Conservation (phyloP, 1,140 invertebrate genomes). For the Maconellicoccus hirsutus region DNA sequence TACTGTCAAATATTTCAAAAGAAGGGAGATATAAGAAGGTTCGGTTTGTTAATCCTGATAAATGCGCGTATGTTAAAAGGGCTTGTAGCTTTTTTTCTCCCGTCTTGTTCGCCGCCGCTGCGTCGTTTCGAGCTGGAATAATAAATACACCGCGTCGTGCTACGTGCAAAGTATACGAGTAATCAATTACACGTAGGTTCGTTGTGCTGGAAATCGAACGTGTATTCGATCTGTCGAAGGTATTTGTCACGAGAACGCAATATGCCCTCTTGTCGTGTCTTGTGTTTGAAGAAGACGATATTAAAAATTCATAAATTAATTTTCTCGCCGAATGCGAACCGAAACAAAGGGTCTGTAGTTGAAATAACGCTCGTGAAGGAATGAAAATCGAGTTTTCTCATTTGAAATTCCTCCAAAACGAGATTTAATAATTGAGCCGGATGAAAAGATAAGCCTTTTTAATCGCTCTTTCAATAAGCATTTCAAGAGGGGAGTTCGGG, state of each 20-base stretch:
- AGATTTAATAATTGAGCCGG: not conserved
- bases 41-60: not conserved
- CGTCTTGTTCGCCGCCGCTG: no score
- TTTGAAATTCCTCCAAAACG: not conserved
- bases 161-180: no score
- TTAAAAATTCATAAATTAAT: conserved; percentile 5
- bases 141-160: not conserved
- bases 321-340: not conserved
- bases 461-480: no score
- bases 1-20: conserved; percentile 4
- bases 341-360: no score
- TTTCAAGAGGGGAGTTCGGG: no score
- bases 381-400: no score
- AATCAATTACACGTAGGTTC: not conserved
- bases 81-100: no score
- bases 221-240: not conserved
- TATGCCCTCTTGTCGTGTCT: no score
- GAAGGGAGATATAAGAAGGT: not conserved
- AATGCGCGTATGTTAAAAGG: not conserved
- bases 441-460: no score
- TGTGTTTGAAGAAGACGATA: not conserved
- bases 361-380: no score
- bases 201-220: not conserved
- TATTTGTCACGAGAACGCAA: not conserved
- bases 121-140: not conserved